A percentile compares a stretch with the other conserved stretches of the same genome.
phyloP scores from a whole-genome alignment of 2,797 vertebrate species.

The Dendrocincla tyrannina region DNA sequence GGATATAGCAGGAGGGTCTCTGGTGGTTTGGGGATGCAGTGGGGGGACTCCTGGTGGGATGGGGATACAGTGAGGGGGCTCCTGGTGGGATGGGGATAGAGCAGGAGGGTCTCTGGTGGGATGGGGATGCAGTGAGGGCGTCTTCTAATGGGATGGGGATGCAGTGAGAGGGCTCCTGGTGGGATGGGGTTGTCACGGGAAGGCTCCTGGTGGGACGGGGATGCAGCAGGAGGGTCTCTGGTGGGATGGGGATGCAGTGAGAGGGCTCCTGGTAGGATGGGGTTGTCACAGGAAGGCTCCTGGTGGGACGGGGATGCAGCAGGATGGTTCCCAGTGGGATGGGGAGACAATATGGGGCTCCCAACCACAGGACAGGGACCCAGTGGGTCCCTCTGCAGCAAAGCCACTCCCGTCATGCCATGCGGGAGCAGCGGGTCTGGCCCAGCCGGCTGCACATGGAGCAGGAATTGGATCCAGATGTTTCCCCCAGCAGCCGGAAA shows the following conservation, averaged over 20 bases:
- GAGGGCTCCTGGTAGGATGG: not conserved
- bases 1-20: not conserved
- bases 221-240: rapidly evolving
- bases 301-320: rapidly evolving
- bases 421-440: not conserved
- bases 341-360: rapidly evolving
- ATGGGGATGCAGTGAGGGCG: not conserved
- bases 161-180: no score
- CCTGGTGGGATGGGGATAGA: rapidly evolving
- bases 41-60: rapidly evolving
- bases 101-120: rapidly evolving
- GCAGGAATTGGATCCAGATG: constrained; percentile 39
- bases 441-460: not conserved
- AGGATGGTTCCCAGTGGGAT: not conserved
- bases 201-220: rapidly evolving
- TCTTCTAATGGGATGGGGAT: not conserved
- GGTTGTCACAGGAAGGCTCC: not conserved
- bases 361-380: not conserved
- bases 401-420: rapidly evolving
- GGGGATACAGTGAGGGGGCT: rapidly evolving
- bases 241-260: not conserved
- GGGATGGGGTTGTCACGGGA: no score
- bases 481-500: constrained; percentile 29
- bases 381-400: rapidly evolving
- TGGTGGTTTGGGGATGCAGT: rapidly evolving